Evolutionary conservation across 92 coral and sea anemone genomes (phyloP), one percentile per base, ranked within the genome.

Genomic region (Heliopora coerulea): DNA sequence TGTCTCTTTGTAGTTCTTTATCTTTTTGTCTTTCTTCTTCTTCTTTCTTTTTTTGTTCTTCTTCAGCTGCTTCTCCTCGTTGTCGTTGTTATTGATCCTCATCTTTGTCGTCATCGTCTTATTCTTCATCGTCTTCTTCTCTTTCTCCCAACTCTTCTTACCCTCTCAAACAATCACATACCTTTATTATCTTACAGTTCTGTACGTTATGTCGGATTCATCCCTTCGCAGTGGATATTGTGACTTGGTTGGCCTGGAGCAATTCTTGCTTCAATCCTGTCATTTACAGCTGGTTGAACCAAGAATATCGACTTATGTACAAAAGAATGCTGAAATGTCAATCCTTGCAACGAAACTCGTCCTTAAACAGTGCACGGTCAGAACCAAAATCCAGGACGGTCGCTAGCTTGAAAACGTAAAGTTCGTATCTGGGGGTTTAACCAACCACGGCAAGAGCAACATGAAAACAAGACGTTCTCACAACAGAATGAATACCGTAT

Each of bases 221-320:
- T 48, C 72, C 72, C 28, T 65, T 65, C 54, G 54, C 39, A 18
- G 72, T 65, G 27, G 72, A 65, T 19, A 65, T 65, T 19, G 72
- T 42, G 14, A 65, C 72, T 26, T 65, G 72, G 72, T 65, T 65
- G 18, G 72, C 72, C 8, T 65, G 72, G 72, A 39, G 52, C 39
- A 65, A 65, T 48, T 65, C 72, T 17, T 35, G 72, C 39, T 65
- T 35, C 19, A 65, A 65, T 48, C 72, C 72, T 19, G 39, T 65
- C 26, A 21, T 65, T 3, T 65, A 65, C 72, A 37, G 72, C 30
- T 65, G 72, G 72, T 42, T 65, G 14, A 65, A 65, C 56, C 35
- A 23, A 48, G 72, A 65, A 28, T 65, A 65, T 24, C 29, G 72
- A 35, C 52, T 35, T 8, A 42, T 42, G 72, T 65, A 65, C 46